phyloP scores from a whole-genome alignment of 2,888 invertebrate species.

The Ariolimax columbianus region DNA sequence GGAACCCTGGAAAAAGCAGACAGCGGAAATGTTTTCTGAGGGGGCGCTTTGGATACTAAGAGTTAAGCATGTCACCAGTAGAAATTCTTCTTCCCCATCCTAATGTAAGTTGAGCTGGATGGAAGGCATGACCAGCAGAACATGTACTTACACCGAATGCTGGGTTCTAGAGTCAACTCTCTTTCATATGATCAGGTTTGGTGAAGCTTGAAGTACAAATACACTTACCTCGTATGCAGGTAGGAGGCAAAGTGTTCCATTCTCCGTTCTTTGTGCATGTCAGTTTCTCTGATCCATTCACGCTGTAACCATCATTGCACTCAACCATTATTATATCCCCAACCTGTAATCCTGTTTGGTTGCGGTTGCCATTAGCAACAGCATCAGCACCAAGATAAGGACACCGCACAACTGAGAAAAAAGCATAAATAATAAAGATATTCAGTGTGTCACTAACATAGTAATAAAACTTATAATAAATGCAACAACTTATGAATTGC shows the following conservation, averaged over 20 bases:
- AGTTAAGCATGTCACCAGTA: too few species aligned
- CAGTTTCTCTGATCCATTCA: constrained; percentile 51
- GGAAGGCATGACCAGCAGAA: too few species aligned
- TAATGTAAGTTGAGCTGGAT: too few species aligned
- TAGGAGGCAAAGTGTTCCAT: constrained; percentile 61
- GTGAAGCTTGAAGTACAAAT: constrained; percentile 18
- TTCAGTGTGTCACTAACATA: background rate
- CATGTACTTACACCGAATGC: too few species aligned
- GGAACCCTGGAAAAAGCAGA: too few species aligned
- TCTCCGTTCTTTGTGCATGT: constrained; percentile 60
- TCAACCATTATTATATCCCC: constrained; percentile 61
- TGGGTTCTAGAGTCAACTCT: too few species aligned
- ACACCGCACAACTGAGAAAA: constrained; percentile 67
- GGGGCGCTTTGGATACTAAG: too few species aligned
- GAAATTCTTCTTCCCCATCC: too few species aligned
- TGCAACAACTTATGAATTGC: too few species aligned
- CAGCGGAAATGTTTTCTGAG: too few species aligned
- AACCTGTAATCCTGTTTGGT: constrained; percentile 57
- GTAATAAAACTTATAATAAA: background rate
- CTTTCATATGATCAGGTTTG: too few species aligned
- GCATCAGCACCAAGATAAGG: constrained; percentile 57
- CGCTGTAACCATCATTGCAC: constrained; percentile 60
- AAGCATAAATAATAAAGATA: background rate
- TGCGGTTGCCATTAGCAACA: constrained; percentile 64
- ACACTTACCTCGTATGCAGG: constrained; percentile 59